phyloP scores from a whole-genome alignment of 2,113 vertebrate genomes.

The Pagrus major region DNA sequence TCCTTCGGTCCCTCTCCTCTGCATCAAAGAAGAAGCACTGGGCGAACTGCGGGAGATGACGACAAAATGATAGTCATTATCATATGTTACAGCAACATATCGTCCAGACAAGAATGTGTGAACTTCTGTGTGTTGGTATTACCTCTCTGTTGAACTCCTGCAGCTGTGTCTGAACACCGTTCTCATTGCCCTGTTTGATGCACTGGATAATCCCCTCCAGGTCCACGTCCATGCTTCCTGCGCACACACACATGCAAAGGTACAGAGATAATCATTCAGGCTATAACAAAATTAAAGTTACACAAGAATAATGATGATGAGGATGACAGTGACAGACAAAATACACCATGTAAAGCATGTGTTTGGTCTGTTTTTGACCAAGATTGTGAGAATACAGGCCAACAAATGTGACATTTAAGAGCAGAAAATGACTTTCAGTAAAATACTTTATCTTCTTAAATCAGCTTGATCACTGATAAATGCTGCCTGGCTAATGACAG shows the following conservation, averaged over 20 bases:
- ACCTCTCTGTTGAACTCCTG: slow-evolving; percentile 85
- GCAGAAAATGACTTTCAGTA: neutral
- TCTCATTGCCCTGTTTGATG: slow-evolving; percentile 81
- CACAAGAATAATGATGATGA: slow-evolving; percentile 40
- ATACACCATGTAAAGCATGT: too few relatives aligned
- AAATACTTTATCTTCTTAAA: neutral
- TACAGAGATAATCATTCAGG: slow-evolving; percentile 9
- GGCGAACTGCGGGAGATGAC: slow-evolving; percentile 73
- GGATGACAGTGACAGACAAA: neutral
- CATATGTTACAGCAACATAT: too few relatives aligned
- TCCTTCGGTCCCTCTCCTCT: slow-evolving; percentile 78
- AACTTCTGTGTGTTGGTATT: neutral
- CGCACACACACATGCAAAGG: neutral
- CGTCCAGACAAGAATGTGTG: too few relatives aligned
- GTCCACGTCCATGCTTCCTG: slow-evolving; percentile 77
- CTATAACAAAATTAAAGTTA: slow-evolving; percentile 65
- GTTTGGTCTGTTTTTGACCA: neutral
- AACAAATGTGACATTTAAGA: neutral
- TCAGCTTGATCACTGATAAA: neutral
- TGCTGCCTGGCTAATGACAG: neutral
- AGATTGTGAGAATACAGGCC: neutral
- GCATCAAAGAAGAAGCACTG: slow-evolving; percentile 86
- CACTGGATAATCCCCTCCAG: slow-evolving; percentile 82
- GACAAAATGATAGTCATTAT: neutral
- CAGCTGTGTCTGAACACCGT: slow-evolving; percentile 74